Conservation (phyloP, 2,888 invertebrate genomes). For the Zaprionus lineosus region DNA sequence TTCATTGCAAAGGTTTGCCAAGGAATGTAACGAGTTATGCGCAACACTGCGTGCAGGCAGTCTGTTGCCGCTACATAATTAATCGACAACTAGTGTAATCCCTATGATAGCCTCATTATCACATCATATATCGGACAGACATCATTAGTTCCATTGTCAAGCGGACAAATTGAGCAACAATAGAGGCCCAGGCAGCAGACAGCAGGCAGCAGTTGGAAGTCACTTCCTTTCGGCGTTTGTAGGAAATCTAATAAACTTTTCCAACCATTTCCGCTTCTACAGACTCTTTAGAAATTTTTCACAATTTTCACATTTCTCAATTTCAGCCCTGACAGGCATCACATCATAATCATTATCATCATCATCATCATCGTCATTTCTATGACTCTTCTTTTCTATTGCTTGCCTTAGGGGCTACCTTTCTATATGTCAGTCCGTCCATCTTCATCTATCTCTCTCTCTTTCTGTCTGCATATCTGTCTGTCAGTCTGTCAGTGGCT, state of each 20-base stretch:
- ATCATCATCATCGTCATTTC: constrained; percentile 8
- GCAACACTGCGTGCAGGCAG: too few species aligned
- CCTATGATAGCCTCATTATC: constrained; percentile 28
- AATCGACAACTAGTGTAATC: too few species aligned
- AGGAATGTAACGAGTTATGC: constrained; percentile 6
- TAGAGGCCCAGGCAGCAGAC: too few species aligned
- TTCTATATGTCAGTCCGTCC: constrained; percentile 25
- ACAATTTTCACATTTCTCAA: constrained; percentile 51
- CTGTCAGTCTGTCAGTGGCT: constrained; percentile 55
- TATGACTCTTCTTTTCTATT: too few species aligned
- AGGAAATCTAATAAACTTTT: constrained; percentile 57
- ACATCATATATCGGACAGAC: constrained; percentile 20
- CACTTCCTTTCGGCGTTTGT: constrained; percentile 25
- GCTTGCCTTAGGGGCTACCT: constrained; percentile 35
- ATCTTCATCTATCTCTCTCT: constrained; percentile 14
- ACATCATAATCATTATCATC: too few species aligned
- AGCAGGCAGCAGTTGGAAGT: constrained; percentile 12
- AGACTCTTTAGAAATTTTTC: constrained; percentile 46
- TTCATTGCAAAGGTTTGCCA: constrained; percentile 3
- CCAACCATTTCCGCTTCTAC: constrained; percentile 44
- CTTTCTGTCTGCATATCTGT: constrained; percentile 25
- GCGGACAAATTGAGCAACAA: constrained; percentile 55
- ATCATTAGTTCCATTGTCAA: constrained; percentile 59
- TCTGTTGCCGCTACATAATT: too few species aligned
- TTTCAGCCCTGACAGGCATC: constrained; percentile 2